Percentiles rank a stretch among this genome's conserved stretches.
Evolutionary conservation across 2,797 vertebrate genomes (phyloP).

Genomic region (Crax fasciolata): DNA sequence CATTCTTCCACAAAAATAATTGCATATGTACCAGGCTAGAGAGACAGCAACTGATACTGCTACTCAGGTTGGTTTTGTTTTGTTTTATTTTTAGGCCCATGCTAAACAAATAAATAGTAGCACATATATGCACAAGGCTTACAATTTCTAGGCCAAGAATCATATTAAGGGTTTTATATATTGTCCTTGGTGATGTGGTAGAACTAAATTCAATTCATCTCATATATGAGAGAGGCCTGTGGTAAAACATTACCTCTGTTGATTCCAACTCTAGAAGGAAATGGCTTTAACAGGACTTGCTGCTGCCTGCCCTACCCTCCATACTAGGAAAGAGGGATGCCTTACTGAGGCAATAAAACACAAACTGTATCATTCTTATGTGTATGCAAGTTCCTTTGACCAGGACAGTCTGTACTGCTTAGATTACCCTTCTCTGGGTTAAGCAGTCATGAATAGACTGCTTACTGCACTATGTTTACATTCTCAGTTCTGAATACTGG

Average conservation of each 20-base stretch:
- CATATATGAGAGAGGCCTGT: not conserved
- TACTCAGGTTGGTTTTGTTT: not conserved
- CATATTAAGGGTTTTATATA: not conserved
- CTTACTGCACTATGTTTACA: fast-evolving
- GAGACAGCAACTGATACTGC: not conserved
- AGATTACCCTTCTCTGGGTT: not conserved
- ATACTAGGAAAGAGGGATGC: not conserved
- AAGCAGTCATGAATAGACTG: not conserved
- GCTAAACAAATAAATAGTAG: not conserved
- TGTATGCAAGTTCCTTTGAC: not conserved
- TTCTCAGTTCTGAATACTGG: not conserved
- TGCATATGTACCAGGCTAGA: not conserved
- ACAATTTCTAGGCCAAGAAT: not conserved
- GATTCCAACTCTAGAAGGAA: not conserved
- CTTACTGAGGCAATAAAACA: not conserved
- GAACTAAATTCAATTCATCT: not conserved
- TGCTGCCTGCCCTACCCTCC: not conserved
- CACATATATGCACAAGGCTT: not conserved
- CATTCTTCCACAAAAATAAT: not conserved
- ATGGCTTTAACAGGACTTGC: not conserved
- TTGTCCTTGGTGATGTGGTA: not conserved
- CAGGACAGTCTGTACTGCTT: not conserved
- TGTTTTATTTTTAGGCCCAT: not conserved
- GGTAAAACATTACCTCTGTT: not conserved
- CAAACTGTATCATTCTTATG: not conserved